Conservation (phyloP, 2,113 vertebrate species). For the Platichthys stellatus region DNA sequence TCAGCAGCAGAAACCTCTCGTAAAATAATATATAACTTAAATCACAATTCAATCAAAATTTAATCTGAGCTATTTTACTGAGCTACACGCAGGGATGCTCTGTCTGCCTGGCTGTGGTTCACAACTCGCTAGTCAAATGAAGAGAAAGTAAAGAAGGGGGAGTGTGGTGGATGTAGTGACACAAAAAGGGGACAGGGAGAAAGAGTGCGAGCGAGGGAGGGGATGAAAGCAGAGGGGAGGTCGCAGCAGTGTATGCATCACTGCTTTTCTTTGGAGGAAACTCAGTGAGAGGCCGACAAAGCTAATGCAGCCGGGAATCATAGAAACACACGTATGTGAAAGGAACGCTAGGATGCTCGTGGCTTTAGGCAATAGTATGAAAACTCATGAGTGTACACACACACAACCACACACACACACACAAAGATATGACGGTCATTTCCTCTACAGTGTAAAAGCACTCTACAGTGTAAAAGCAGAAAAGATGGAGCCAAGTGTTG, state of each 20-base stretch:
- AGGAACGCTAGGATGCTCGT: constrained; percentile 15
- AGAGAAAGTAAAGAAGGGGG: constrained; percentile 23
- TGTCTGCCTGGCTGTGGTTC: constrained; percentile 20
- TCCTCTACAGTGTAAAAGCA: background rate
- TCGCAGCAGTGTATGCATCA: constrained; percentile 49
- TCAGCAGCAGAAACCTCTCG: too few species aligned
- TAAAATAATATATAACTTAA: background rate
- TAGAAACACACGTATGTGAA: constrained; percentile 49
- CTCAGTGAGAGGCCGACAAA: constrained; percentile 45
- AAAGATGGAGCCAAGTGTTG: background rate
- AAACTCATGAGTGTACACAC: background rate
- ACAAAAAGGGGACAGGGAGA: constrained; percentile 31
- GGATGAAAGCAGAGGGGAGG: constrained; percentile 57
- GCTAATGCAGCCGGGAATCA: constrained; percentile 61
- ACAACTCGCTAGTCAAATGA: constrained; percentile 48
- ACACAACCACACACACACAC: background rate
- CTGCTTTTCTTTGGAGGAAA: constrained; percentile 64
- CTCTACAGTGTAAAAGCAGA: background rate
- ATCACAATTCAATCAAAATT: background rate
- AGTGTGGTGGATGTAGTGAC: constrained; percentile 25
- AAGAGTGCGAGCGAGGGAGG: constrained; percentile 13
- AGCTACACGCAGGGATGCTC: background rate
- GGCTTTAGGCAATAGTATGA: constrained; percentile 33
- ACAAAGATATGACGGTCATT: background rate
- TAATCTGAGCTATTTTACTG: background rate